These are phyloP conservation scores for Apamea monoglypha DNA, from an alignment of 2,888 invertebrate species.

Conservation along the genomic window DNA sequence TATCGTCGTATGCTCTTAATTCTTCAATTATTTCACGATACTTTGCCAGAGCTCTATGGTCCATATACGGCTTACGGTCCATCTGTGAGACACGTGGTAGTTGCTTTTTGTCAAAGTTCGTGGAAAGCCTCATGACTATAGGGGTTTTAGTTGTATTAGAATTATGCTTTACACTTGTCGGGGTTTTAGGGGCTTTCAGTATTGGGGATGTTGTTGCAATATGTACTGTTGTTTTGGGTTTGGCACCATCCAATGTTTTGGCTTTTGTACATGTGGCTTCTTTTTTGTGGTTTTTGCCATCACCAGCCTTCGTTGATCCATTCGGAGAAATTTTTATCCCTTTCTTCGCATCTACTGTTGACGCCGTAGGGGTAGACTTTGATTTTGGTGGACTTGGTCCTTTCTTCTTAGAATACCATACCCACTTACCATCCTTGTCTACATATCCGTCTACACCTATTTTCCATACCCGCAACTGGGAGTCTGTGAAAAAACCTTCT, in stretches of 20 bases:
- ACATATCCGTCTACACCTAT: conserved; percentile 86
- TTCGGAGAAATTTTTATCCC: conserved; percentile 43
- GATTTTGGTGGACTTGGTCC: conserved; percentile 53
- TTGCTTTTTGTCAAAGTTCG: conserved; percentile 71
- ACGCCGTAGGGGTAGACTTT: conserved; percentile 70
- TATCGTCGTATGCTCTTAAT: conserved; percentile 78
- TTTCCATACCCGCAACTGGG: conserved; percentile 73
- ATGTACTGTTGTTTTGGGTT: conserved; percentile 1
- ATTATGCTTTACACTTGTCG: conserved; percentile 47
- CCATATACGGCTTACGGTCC: conserved; percentile 62
- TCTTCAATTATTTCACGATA: conserved; percentile 84
- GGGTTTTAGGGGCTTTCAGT: neutral
- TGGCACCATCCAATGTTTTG: conserved; percentile 54
- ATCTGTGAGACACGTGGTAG: conserved; percentile 42
- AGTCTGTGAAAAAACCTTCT: conserved; percentile 83
- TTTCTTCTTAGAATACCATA: conserved; percentile 76
- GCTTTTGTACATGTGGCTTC: conserved; percentile 45
- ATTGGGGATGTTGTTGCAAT: neutral
- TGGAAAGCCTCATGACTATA: conserved; percentile 77
- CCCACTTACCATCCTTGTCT: conserved; percentile 85
- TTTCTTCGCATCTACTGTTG: conserved; percentile 66
- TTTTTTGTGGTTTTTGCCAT: conserved; percentile 15
- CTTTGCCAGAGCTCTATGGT: conserved; percentile 75
- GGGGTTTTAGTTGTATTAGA: conserved; percentile 70
- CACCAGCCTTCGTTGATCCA: conserved; percentile 37